A percentile compares a stretch with the other conserved stretches of the same genome.
Evolutionary conservation across 2,113 vertebrate genomes (phyloP).

Genomic region (Oncorhynchus kisutch): DNA sequence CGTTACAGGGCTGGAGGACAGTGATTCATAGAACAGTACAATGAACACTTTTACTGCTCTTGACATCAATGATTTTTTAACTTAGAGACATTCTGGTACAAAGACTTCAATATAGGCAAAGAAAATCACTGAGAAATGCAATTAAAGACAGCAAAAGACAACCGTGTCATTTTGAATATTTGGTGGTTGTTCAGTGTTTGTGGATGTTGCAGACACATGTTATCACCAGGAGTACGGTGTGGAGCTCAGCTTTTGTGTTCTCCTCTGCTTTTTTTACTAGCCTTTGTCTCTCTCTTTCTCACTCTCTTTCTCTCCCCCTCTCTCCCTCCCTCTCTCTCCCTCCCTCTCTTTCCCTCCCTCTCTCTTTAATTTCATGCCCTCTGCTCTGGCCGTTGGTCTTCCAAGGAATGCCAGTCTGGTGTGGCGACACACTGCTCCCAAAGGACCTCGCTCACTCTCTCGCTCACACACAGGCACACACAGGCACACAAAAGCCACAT

Average conservation of each 20-base stretch:
- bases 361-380: constrained; percentile 77
- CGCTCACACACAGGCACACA: constrained; percentile 1
- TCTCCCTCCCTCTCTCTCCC: not conserved
- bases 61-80: no score
- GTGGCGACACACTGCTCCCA: constrained; percentile 59
- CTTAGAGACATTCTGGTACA: no score
- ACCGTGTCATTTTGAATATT: no score
- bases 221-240: not conserved
- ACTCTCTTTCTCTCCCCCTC: constrained; percentile 29
- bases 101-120: no score
- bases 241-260: constrained; percentile 10
- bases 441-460: constrained; percentile 17
- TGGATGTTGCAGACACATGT: no score
- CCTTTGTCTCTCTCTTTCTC: constrained; percentile 60
- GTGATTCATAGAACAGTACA: no score
- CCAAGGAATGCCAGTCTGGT: constrained; percentile 58
- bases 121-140: no score
- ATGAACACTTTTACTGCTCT: no score
- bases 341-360: constrained; percentile 32
- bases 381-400: constrained; percentile 68
- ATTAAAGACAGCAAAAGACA: no score
- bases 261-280: constrained; percentile 65
- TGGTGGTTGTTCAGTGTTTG: no score
- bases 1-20: no score
- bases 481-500: not conserved